Conservation (phyloP, 2,797 vertebrate species). For the Thamnophis elegans region DNA sequence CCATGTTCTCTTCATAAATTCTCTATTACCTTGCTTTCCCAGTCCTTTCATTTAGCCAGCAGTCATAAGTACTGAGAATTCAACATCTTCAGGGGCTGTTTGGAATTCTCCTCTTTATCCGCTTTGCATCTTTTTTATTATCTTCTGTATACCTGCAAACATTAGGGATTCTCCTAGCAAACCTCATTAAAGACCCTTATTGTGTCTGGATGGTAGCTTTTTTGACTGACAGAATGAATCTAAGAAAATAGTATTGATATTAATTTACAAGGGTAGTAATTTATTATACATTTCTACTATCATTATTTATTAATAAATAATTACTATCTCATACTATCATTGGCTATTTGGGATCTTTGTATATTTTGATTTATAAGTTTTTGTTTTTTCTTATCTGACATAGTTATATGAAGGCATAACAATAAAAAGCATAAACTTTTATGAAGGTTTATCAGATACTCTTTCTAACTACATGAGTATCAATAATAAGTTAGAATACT, state of each 20-base stretch:
- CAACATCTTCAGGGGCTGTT: not conserved
- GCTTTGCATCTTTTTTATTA: not conserved
- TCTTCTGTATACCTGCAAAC: not conserved
- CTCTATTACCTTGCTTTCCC: not conserved
- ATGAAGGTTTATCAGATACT: not conserved
- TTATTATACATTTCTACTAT: not conserved
- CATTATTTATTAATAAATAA: not conserved
- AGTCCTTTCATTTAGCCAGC: not conserved
- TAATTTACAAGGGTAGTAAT: not conserved
- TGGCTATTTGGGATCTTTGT: not conserved
- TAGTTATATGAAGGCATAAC: not conserved
- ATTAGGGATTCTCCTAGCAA: not conserved
- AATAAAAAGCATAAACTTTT: not conserved
- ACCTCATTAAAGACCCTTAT: not conserved
- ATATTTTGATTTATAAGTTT: not conserved
- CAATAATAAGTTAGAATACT: not conserved
- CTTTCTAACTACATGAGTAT: not conserved
- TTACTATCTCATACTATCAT: not conserved
- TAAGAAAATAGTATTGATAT: not conserved
- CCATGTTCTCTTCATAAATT: not conserved
- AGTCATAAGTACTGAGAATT: not conserved
- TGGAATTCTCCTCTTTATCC: not conserved
- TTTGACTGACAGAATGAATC: not conserved
- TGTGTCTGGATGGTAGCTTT: not conserved
- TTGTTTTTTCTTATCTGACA: not conserved